A percentile compares a stretch with the other conserved stretches of the same genome.
Evolutionary conservation across 2,797 vertebrate genomes (phyloP).

Genomic region (Crocidura indochinensis): DNA sequence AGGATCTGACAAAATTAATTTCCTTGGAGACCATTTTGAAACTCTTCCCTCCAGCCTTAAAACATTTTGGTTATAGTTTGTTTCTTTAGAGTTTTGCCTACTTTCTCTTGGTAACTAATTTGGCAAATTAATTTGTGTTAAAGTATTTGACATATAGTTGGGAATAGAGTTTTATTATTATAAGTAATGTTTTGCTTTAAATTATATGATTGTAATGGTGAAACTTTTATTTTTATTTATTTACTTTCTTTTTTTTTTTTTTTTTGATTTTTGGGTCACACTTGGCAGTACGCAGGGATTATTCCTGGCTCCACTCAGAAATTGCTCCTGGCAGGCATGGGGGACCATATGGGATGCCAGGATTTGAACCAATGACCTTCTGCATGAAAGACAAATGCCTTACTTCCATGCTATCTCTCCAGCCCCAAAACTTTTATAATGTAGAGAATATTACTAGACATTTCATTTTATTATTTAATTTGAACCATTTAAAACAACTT

Average conservation of each 20-base stretch:
- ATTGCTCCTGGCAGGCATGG: too few relatives aligned
- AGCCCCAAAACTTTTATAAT: too few relatives aligned
- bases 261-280: too few relatives aligned
- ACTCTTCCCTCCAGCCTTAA: background rate
- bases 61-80: background rate
- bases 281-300: too few relatives aligned
- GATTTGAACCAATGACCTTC: too few relatives aligned
- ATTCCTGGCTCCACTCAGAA: too few relatives aligned
- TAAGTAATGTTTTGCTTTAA: conserved; percentile 57
- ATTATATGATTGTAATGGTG: conserved; percentile 8
- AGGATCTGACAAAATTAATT: conserved; percentile 6
- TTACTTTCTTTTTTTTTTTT: too few relatives aligned
- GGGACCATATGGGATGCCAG: too few relatives aligned
- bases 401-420: too few relatives aligned
- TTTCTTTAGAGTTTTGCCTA: background rate
- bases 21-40: conserved; percentile 14
- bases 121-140: background rate
- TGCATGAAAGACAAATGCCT: too few relatives aligned
- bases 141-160: conserved; percentile 66
- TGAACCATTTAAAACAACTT: conserved; percentile 51
- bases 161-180: conserved; percentile 28
- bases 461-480: conserved; percentile 67
- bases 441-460: conserved; percentile 7
- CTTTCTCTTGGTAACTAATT: conserved; percentile 26
- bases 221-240: conserved; percentile 58